phyloP scores from a whole-genome alignment of 2,797 vertebrate genomes.

The Crax fasciolata region DNA sequence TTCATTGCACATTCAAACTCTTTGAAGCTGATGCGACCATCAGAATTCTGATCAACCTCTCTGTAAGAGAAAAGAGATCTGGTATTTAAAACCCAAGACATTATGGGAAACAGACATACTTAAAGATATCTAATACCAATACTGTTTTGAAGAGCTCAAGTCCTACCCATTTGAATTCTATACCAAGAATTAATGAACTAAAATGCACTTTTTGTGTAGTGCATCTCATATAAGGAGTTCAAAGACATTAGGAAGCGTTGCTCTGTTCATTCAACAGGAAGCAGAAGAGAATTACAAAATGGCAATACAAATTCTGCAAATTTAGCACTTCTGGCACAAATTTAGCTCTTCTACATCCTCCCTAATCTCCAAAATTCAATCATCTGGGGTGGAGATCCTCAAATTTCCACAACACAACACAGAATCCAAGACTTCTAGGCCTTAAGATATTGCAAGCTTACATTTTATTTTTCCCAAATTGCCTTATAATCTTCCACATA shows the following conservation, averaged over 20 bases:
- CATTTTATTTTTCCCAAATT: neutral
- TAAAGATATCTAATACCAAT: neutral
- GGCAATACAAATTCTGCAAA: neutral
- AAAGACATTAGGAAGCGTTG: neutral
- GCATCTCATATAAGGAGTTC: neutral
- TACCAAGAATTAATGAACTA: neutral
- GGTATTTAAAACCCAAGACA: slow-evolving; percentile 28
- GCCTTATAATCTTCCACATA: neutral
- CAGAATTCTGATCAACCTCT: slow-evolving; percentile 85
- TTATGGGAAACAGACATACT: slow-evolving; percentile 43
- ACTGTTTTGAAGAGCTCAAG: slow-evolving; percentile 22
- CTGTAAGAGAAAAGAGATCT: slow-evolving; percentile 73
- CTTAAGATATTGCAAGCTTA: neutral
- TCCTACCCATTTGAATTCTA: slow-evolving; percentile 1
- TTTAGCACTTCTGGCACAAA: neutral
- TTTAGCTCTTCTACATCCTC: neutral
- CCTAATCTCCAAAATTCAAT: neutral
- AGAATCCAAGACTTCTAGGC: neutral
- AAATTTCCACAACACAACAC: neutral
- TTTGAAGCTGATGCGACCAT: slow-evolving; percentile 86
- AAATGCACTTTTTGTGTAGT: neutral
- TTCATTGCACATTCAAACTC: slow-evolving; percentile 86
- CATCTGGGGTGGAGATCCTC: neutral
- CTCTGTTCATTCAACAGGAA: neutral
- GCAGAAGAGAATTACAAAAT: neutral